Conservation (phyloP, 2,113 vertebrate species). For the Dipodomys spectabilis region DNA sequence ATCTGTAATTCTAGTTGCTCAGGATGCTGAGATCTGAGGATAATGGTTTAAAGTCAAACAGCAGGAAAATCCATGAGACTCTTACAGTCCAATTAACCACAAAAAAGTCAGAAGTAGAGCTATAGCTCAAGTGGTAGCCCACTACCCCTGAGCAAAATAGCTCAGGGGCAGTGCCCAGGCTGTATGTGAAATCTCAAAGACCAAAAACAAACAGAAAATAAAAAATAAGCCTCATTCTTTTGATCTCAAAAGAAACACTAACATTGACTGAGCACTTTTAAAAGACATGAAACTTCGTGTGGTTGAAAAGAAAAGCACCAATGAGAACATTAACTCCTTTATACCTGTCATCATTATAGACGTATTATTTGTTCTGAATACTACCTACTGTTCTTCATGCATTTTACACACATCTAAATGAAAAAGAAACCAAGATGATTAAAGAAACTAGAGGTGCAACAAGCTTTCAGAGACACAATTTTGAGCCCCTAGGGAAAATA, state of each 20-base stretch:
- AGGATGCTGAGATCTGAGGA: too few species aligned
- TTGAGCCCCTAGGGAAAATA: background rate
- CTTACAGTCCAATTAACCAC: too few species aligned
- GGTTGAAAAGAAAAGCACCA: background rate
- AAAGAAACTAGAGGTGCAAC: background rate
- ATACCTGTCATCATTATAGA: background rate
- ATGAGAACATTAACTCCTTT: background rate
- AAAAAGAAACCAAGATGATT: background rate
- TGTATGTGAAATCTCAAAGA: too few species aligned
- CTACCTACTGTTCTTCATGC: background rate
- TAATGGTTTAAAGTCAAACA: too few species aligned
- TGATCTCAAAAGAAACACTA: background rate
- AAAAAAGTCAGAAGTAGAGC: too few species aligned
- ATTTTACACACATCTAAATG: background rate
- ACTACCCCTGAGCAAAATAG: too few species aligned
- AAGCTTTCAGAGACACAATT: background rate
- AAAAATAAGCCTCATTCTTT: background rate
- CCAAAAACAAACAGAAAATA: too few species aligned
- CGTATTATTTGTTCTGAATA: background rate
- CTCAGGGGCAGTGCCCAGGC: too few species aligned
- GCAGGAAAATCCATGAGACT: too few species aligned
- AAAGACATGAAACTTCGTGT: background rate
- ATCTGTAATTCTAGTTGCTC: too few species aligned
- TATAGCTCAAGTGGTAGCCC: too few species aligned
- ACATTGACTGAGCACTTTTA: background rate